phyloP scores from a whole-genome alignment of 30 jellyfish, hydroid and myxozoan genomes.

The Morbakka virulenta region DNA sequence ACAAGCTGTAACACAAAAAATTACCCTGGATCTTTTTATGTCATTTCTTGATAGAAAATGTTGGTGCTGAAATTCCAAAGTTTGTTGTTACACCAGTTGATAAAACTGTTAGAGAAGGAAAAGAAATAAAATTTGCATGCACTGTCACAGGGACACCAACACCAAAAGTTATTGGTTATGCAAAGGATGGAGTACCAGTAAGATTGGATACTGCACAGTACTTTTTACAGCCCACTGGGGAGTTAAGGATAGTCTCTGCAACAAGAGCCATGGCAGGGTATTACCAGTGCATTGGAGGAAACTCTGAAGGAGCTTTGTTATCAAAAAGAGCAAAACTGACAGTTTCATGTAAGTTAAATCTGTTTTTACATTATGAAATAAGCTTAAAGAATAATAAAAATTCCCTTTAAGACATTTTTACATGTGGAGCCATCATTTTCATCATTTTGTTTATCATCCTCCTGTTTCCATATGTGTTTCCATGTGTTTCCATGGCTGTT shows the following conservation, averaged over 20 bases:
- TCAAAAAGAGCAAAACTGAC: constrained; percentile 63
- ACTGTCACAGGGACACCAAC: constrained; percentile 73
- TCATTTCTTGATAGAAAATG: too few species aligned
- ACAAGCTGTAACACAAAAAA: too few species aligned
- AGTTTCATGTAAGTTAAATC: constrained; percentile 71
- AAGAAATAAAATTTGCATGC: constrained; percentile 31
- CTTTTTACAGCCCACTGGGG: constrained; percentile 53
- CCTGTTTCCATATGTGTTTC: too few species aligned
- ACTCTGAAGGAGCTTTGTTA: constrained; percentile 69
- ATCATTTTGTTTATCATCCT: too few species aligned
- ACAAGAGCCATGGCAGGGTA: constrained; percentile 61
- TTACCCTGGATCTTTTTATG: too few species aligned
- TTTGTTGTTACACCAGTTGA: constrained; percentile 61
- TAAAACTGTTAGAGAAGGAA: constrained; percentile 25
- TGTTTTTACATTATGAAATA: too few species aligned
- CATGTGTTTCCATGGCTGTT: too few species aligned
- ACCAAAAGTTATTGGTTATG: constrained; percentile 66
- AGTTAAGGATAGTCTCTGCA: constrained; percentile 39
- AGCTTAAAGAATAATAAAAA: too few species aligned
- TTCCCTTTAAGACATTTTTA: too few species aligned
- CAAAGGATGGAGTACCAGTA: constrained; percentile 39
- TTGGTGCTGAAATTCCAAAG: constrained; percentile 50
- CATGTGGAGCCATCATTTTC: too few species aligned
- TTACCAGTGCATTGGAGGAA: constrained; percentile 81
- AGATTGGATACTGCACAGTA: constrained; percentile 32